Base-by-base conservation (phyloP, 2,797 vertebrate species). In the Semaprochilodus insignis region DNA sequence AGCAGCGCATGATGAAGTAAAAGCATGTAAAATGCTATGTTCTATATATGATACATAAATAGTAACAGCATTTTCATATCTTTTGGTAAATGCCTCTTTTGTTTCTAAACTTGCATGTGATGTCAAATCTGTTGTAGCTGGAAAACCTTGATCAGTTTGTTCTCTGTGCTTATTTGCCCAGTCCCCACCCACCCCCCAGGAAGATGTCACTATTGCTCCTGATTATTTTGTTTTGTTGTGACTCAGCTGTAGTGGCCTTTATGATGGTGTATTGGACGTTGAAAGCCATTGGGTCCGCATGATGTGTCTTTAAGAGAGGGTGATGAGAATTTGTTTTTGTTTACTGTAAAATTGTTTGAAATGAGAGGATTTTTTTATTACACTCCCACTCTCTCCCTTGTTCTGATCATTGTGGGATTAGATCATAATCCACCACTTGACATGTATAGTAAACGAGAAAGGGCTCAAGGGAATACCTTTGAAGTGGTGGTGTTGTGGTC, bases 21-120 rank as follows among this genome's bases (percentile, higher is more conserved):
- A 65, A 52, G 77, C 85, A 84, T 82, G 85, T 73, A 74, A 27
- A 87, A 84, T 40, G n/a, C 57, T 40, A 71, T 60, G 65, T 70
- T 81, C 54, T 79, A 40, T 19, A 21, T 36, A 19, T 59, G 60
- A 23, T 77, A 48, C 66, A 44, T 70, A 57, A 27, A 25, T 65
- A 71, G 21, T 3, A 67, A 36, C 31, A 67, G 7, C 31, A 25
- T 40, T 67, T 67, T 77, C 13, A n/a, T 51, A 25, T 48, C 15
- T 71, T 71, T 71, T 11, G 40, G 25, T 48, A 51, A 71, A 71
- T 71, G 16, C 40, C 40, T 44, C 48, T 44, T 71, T 71, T 31
- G n/a, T 31, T 48, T 51, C 25, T 48, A 51, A 70, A 51, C 44
- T 48, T 71, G 69, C 44, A 52, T 71, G 40, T 71, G n/a, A 25